These are phyloP conservation scores for Ptychoptera albimana DNA, from an alignment of 2,888 invertebrate genomes.

Conservation along the genomic window DNA sequence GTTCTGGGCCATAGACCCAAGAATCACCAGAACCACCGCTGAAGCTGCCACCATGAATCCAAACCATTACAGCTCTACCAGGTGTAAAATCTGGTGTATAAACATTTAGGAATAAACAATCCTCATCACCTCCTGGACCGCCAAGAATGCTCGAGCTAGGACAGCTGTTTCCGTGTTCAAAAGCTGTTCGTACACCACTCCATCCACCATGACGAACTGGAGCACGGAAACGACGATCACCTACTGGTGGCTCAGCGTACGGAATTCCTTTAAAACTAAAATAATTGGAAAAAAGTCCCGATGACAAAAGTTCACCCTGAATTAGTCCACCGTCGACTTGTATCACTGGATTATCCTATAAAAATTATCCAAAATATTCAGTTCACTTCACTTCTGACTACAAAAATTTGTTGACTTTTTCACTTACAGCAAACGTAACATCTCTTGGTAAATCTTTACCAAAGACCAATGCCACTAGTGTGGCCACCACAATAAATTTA, in stretches of 20 bases:
- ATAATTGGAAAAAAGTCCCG: conserved; percentile 2
- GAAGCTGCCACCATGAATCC: conserved; percentile 11
- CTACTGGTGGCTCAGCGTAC: conserved; percentile 8
- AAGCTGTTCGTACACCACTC: conserved; percentile 7
- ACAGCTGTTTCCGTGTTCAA: conserved; percentile 3
- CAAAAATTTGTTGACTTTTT: no score
- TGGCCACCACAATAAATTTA: no score
- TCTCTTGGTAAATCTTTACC: no score
- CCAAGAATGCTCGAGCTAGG: conserved; percentile 3
- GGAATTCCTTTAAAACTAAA: conserved; percentile 9
- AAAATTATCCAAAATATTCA: no score
- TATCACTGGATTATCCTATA: conserved; percentile 3
- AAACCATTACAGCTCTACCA: conserved; percentile 8
- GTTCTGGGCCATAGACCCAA: conserved; percentile 9
- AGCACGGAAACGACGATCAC: conserved; percentile 7
- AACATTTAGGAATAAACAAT: conserved; percentile 10
- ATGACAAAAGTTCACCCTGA: not conserved
- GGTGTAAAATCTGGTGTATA: conserved; percentile 7
- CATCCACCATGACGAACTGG: conserved; percentile 8
- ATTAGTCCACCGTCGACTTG: conserved; percentile 2
- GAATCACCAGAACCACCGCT: conserved; percentile 6
- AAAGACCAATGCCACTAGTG: no score
- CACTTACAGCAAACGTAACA: no score
- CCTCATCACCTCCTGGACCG: conserved; percentile 7
- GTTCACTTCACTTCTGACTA: no score